A percentile compares a stretch with the other conserved stretches of the same genome.
phyloP scores from a whole-genome alignment of 2,113 vertebrate species.

The Anolis carolinensis region DNA sequence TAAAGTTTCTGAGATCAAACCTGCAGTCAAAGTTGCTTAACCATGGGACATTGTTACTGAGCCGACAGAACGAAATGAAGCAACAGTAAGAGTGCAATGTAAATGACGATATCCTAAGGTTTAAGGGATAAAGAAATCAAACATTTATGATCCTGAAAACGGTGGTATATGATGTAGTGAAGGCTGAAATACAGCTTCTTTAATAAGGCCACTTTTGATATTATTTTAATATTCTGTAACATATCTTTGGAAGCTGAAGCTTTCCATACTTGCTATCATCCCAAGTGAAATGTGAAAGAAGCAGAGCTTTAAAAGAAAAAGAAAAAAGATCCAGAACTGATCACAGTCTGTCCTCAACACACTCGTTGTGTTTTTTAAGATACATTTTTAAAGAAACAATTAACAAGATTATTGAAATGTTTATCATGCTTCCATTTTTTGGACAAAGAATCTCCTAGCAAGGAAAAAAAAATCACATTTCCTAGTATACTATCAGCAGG shows the following conservation, averaged over 20 bases:
- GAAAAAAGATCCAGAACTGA: not conserved
- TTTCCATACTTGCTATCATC: not conserved
- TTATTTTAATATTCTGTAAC: slow-evolving; percentile 3
- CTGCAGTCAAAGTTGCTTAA: slow-evolving; percentile 17
- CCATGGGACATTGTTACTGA: slow-evolving; percentile 3
- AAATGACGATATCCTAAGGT: slow-evolving; percentile 11
- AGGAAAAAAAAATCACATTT: not conserved
- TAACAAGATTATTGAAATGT: not conserved
- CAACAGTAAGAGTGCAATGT: not conserved
- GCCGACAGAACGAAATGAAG: not conserved
- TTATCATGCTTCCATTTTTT: not conserved
- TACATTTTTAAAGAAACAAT: not conserved
- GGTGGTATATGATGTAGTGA: not conserved
- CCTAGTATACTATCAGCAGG: not conserved
- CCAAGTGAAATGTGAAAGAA: not conserved
- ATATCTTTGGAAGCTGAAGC: not conserved
- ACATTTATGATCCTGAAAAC: not conserved
- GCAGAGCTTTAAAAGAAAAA: not conserved
- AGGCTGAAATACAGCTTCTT: not conserved
- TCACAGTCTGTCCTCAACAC: not conserved
- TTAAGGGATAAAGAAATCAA: slow-evolving; percentile 1
- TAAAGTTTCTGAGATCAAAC: slow-evolving; percentile 18
- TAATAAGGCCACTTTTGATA: not conserved
- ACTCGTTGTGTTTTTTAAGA: not conserved
- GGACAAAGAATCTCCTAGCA: not conserved